These are phyloP conservation scores for Notothenia rossii DNA, from an alignment of 2,113 vertebrate genomes.

Conservation along the genomic window DNA sequence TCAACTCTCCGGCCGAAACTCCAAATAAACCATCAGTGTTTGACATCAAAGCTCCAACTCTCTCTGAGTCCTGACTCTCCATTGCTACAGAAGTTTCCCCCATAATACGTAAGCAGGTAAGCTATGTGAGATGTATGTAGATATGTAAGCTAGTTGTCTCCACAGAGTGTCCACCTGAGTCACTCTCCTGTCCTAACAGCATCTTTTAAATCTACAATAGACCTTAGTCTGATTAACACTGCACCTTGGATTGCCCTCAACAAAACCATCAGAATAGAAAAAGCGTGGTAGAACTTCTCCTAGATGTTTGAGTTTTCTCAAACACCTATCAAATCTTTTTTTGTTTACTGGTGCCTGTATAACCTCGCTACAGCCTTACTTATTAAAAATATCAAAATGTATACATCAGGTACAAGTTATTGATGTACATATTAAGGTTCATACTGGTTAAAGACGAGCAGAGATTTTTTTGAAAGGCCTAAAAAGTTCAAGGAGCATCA, in stretches of 20 bases:
- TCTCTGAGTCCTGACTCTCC: too few relatives aligned
- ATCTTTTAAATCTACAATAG: constrained; percentile 18
- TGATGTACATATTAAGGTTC: background rate
- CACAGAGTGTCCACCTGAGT: constrained; percentile 15
- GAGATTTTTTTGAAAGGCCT: background rate
- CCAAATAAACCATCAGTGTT: too few relatives aligned
- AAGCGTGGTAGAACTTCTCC: background rate
- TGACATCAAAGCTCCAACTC: too few relatives aligned
- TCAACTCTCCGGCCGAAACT: too few relatives aligned
- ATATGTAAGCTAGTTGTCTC: background rate
- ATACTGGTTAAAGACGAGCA: background rate
- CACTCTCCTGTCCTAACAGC: constrained; percentile 26
- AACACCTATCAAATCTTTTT: too few relatives aligned
- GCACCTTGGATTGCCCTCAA: constrained; percentile 8
- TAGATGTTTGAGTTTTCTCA: too few relatives aligned
- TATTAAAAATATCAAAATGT: constrained; percentile 2
- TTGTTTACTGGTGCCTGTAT: background rate
- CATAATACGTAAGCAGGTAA: too few relatives aligned
- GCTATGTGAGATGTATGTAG: too few relatives aligned
- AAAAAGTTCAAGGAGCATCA: constrained; percentile 7
- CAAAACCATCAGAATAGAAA: constrained; percentile 3
- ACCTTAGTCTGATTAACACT: constrained; percentile 12
- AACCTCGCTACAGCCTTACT: background rate
- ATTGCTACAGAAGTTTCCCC: too few relatives aligned
- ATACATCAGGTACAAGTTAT: background rate